These are phyloP conservation scores for Drosophila mercatorum DNA, from an alignment of 2,888 invertebrate species.

Conservation along the genomic window DNA sequence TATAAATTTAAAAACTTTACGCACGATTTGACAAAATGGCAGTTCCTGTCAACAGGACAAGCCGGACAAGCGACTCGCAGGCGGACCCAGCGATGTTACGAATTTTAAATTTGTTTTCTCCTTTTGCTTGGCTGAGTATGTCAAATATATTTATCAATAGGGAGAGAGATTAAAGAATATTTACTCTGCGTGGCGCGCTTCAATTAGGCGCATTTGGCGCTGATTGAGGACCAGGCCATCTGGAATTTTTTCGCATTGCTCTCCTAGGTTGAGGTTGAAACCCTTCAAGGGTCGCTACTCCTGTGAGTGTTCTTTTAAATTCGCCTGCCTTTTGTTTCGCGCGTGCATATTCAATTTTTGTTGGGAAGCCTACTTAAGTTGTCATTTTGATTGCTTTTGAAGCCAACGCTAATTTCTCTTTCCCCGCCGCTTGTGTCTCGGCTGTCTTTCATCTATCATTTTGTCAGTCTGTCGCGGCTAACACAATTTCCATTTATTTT, in stretches of 20 bases:
- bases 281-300: slow-evolving; percentile 2
- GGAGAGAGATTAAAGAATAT: not conserved
- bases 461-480: slow-evolving; percentile 59
- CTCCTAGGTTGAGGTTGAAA: slow-evolving; percentile 10
- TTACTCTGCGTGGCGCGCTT: slow-evolving; percentile 35
- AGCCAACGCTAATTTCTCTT: slow-evolving; percentile 71
- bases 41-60: slow-evolving; percentile 33
- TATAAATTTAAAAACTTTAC: slow-evolving; percentile 56
- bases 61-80: slow-evolving; percentile 19
- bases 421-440: not conserved
- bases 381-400: slow-evolving; percentile 80
- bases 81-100: not conserved
- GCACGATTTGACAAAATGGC: slow-evolving; percentile 62
- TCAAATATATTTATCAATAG: no score
- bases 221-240: slow-evolving; percentile 59
- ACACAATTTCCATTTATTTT: slow-evolving; percentile 67
- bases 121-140: not conserved
- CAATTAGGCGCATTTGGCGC: slow-evolving; percentile 62
- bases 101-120: slow-evolving; percentile 41
- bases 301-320: slow-evolving; percentile 6
- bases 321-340: slow-evolving; percentile 32
- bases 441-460: slow-evolving; percentile 64
- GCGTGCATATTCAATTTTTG: slow-evolving; percentile 42
- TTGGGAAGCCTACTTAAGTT: slow-evolving; percentile 77
- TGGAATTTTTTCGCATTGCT: slow-evolving; percentile 24